A percentile compares a stretch with the other conserved stretches of the same genome.
These are phyloP conservation scores for Aradophagus sp. DNA, from an alignment of 1,140 invertebrate genomes.

Conservation along the genomic window DNA sequence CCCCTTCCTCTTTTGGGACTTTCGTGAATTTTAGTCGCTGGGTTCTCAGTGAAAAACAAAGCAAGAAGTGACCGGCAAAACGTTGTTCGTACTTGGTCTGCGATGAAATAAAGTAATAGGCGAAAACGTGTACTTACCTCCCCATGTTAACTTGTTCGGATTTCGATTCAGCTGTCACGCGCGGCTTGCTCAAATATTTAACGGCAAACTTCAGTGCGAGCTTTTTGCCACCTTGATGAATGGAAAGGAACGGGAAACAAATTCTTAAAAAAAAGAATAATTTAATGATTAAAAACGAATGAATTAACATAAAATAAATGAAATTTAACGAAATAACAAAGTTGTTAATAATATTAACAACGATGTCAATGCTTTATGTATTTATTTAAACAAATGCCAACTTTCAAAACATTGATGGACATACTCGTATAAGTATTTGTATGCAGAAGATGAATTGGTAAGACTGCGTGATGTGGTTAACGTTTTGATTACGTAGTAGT, in stretches of 20 bases:
- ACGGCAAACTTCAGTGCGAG: too few species aligned
- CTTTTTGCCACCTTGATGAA: not conserved
- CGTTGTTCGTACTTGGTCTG: not conserved
- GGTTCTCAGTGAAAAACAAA: too few species aligned
- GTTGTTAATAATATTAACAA: constrained; percentile 1
- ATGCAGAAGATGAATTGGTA: constrained; percentile 31
- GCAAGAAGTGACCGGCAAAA: too few species aligned
- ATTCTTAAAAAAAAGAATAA: not conserved
- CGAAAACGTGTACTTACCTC: constrained; percentile 4
- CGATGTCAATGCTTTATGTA: constrained; percentile 68
- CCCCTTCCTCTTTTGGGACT: too few species aligned
- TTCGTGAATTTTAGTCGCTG: too few species aligned
- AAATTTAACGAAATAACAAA: not conserved
- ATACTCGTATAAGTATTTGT: constrained; percentile 46
- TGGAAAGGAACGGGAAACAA: not conserved
- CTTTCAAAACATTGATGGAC: constrained; percentile 72
- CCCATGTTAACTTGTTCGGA: not conserved
- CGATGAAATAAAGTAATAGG: not conserved
- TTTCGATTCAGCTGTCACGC: constrained; percentile 2
- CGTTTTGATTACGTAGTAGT: not conserved
- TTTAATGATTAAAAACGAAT: too few species aligned
- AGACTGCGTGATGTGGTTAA: constrained; percentile 14
- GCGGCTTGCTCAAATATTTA: too few species aligned
- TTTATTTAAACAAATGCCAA: constrained; percentile 74
- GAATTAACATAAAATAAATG: not conserved